A percentile compares a stretch with the other conserved stretches of the same genome.
Conservation (phyloP, 1,140 invertebrate species). For the Lethrus apterus region DNA sequence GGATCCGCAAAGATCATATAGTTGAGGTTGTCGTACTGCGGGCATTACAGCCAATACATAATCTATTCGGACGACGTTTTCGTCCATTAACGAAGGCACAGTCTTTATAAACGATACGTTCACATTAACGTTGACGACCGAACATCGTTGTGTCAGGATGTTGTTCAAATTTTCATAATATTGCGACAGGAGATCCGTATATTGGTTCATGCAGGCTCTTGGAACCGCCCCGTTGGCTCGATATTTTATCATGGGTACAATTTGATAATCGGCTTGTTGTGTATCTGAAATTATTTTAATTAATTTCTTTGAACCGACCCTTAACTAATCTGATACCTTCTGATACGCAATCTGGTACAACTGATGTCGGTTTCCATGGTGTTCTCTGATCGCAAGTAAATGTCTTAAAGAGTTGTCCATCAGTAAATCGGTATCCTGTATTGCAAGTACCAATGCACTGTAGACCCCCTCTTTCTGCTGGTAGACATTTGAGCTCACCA, state of each 20-base stretch:
- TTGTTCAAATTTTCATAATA: slow-evolving; percentile 74
- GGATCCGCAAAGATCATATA: slow-evolving; percentile 91
- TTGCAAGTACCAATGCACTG: slow-evolving; percentile 89
- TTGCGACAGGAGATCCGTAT: slow-evolving; percentile 74
- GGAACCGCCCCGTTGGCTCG: slow-evolving; percentile 82
- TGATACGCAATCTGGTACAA: slow-evolving; percentile 90
- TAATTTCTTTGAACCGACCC: slow-evolving; percentile 2
- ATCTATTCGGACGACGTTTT: slow-evolving; percentile 82
- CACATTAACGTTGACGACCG: slow-evolving; percentile 90
- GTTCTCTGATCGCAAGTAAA: slow-evolving; percentile 74
- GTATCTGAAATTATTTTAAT: slow-evolving; percentile 54
- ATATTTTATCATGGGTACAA: slow-evolving; percentile 82
- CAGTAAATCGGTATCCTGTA: slow-evolving; percentile 85
- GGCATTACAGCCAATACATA: slow-evolving; percentile 84
- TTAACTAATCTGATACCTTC: slow-evolving; percentile 68
- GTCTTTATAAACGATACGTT: slow-evolving; percentile 85
- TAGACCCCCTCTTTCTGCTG: slow-evolving; percentile 71
- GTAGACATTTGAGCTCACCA: slow-evolving; percentile 80
- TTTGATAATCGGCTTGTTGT: slow-evolving; percentile 88
- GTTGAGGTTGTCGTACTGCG: slow-evolving; percentile 74
- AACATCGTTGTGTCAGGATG: slow-evolving; percentile 83
- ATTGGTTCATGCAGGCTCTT: slow-evolving; percentile 73
- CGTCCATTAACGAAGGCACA: slow-evolving; percentile 65
- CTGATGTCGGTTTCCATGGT: slow-evolving; percentile 73
- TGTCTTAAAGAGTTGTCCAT: slow-evolving; percentile 78